Evolutionary conservation across 2,888 invertebrate genomes (phyloP), one percentile per base, ranked within the genome.

Genomic region (Melanostoma mellinum): DNA sequence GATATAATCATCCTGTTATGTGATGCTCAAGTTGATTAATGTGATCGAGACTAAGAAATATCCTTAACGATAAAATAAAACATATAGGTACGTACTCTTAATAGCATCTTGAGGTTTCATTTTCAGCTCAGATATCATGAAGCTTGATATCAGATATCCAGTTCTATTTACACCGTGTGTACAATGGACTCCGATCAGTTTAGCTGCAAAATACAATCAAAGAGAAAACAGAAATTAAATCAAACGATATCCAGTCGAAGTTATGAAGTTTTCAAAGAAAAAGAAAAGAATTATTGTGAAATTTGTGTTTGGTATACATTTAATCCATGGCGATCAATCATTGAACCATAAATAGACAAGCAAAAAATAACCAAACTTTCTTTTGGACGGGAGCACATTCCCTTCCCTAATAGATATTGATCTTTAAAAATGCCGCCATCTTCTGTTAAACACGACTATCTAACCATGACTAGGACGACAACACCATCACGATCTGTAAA

Each of bases 161-260:
- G 96, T 95, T 85, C 96, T 93, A 90, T 96, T 96, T 82, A 96
- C 91, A 3, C 96, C 96, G 88, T 96, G 96, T 1, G 96, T 96
- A 89, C 96, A 96, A 89, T 96, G 96, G 74, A 96, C 94, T 61
- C 96, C 96, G 86, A 96, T 93, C 82, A 96, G 88, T 86, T 93
- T 93, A 88, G 93, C 96, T 95, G 93, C 30, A 92, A 93, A 87
- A 89, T 89, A 87, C 86, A 58, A 9, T 9, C 55, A 10, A 56
- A 44, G 65, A 50, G 40, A 72, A 30, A 58, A 46, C 6, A 71
- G 40, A 6, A 44, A 63, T 3, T 65, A 42, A 58, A 50, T 38
- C 50, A 60, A 48, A 36, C 36, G 46, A 60, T 65, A 61, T 46
- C 32, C 46, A 75, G 46, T 69, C 46, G 52, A 79, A 74, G 53